Conservation (phyloP, 2,888 invertebrate genomes). For the Drosophila ezoana region DNA sequence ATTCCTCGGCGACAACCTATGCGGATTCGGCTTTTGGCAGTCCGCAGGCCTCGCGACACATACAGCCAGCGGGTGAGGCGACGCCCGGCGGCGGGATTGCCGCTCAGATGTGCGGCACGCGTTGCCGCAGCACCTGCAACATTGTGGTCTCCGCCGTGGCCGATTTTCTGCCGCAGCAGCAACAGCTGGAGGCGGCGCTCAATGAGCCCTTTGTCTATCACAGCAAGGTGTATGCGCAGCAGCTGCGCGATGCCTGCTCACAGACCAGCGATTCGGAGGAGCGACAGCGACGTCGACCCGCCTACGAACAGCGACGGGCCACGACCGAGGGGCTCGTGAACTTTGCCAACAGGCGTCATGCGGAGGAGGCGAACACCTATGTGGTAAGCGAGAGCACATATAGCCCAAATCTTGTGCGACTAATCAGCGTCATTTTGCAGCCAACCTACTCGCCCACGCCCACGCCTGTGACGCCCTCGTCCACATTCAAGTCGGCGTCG, state of each 20-base stretch:
- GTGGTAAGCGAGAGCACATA: slow-evolving; percentile 70
- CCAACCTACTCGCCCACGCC: slow-evolving; percentile 66
- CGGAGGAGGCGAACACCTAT: slow-evolving; percentile 84
- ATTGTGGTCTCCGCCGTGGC: slow-evolving; percentile 87
- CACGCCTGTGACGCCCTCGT: slow-evolving; percentile 65
- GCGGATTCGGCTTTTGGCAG: slow-evolving; percentile 86
- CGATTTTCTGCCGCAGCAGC: slow-evolving; percentile 64
- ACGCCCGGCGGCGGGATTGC: slow-evolving; percentile 37
- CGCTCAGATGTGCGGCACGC: slow-evolving; percentile 78
- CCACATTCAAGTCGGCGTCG: slow-evolving; percentile 82
- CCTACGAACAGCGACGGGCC: slow-evolving; percentile 79
- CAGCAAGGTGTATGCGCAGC: slow-evolving; percentile 82
- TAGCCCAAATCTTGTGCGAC: neutral
- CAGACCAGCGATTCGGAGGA: slow-evolving; percentile 84
- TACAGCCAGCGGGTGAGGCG: slow-evolving; percentile 6
- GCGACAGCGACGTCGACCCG: slow-evolving; percentile 79
- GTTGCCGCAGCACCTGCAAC: slow-evolving; percentile 89
- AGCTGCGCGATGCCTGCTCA: slow-evolving; percentile 84
- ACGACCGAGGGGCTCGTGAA: slow-evolving; percentile 77
- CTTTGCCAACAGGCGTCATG: slow-evolving; percentile 62
- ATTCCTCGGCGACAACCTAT: slow-evolving; percentile 84
- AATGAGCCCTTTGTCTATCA: slow-evolving; percentile 83
- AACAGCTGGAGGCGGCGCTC: slow-evolving; percentile 46
- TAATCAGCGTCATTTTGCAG: slow-evolving; percentile 31
- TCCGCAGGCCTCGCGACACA: slow-evolving; percentile 78